These are phyloP conservation scores for Dicyrtoma fusca DNA, from an alignment of 2,888 invertebrate genomes.

Conservation along the genomic window DNA sequence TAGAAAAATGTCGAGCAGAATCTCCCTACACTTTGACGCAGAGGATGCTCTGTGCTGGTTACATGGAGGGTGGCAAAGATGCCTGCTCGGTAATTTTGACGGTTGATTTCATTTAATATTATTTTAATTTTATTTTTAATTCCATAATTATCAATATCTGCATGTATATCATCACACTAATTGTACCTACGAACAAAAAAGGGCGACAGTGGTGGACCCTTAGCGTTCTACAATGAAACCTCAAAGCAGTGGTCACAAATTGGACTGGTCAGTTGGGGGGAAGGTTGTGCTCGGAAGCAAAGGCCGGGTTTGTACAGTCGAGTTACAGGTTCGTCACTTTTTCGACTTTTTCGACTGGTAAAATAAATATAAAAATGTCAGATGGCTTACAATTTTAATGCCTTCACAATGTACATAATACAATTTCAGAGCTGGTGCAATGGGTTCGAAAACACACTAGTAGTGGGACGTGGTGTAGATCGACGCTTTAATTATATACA, in stretches of 20 bases:
- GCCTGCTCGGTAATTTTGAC: conserved; percentile 34
- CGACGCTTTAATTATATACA: too few relatives aligned
- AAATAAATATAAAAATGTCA: background rate
- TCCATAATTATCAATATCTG: too few relatives aligned
- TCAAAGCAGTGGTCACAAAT: conserved; percentile 47
- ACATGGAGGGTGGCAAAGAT: conserved; percentile 26
- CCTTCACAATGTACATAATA: background rate
- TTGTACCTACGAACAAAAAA: too few relatives aligned
- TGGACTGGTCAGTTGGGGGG: conserved; percentile 53
- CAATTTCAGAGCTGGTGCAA: background rate
- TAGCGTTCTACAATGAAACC: background rate
- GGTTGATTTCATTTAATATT: too few relatives aligned
- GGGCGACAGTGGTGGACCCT: conserved; percentile 39
- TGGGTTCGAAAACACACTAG: background rate
- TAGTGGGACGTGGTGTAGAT: background rate
- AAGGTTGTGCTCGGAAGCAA: conserved; percentile 48
- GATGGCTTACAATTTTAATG: background rate
- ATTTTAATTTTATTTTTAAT: too few relatives aligned
- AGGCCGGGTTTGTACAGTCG: conserved; percentile 48
- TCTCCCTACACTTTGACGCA: conserved; percentile 37
- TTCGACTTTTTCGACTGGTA: background rate
- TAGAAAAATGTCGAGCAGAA: conserved; percentile 37
- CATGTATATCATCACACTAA: too few relatives aligned
- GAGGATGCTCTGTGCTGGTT: conserved; percentile 46
- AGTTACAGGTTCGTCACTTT: conserved; percentile 40